Evolutionary conservation across 2,113 vertebrate species (phyloP), one percentile per base, ranked within the genome.

Genomic region (Pelodiscus sinensis): DNA sequence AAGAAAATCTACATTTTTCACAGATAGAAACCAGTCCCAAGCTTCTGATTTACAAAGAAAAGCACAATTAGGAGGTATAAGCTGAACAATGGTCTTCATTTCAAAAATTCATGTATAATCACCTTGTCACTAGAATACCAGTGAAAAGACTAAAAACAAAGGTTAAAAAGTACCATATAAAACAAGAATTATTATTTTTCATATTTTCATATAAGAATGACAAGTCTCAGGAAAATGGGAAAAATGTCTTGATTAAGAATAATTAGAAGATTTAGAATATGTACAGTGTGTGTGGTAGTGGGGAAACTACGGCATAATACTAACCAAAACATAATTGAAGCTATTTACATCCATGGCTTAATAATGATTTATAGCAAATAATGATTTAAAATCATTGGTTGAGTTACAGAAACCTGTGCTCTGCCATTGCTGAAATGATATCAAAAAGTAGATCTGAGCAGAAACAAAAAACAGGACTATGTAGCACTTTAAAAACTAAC

Each of bases 1-100:
- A 80, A 89, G 84, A 24, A 86, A 73, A 88, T 91, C n/a, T 86
- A 9, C 87, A 71, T 88, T 88, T 94, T 93, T 94, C 35, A n/a
- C 44, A 92, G 89, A 13, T 62, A 95, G 94, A 65, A 93, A 38
- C 7, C 29, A 88, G 51, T 84, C 55, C 73, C 89, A 94, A 90
- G 52, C 87, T 88, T 71, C 38, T 9, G 55, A 4, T 80, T 15
- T 87, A 60, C 83, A 91, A 93, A 86, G 73, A 82, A 95, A 95
- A 95, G 68, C n/a, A 13, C 68, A 91, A 92, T 95, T 82, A 90
- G 92, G 92, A 89, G 54, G 84, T 84, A 80, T 84, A 86, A 95
- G 77, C 91, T 87, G 80, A 90, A 2, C 35, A 88, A 82, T 95
- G 87, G 89, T 94, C 35, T 65, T 77, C 73, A 92, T 88, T 87